Evolutionary conservation across 2,888 invertebrate genomes (phyloP).

Genomic region (Notocelia uddmanniana): DNA sequence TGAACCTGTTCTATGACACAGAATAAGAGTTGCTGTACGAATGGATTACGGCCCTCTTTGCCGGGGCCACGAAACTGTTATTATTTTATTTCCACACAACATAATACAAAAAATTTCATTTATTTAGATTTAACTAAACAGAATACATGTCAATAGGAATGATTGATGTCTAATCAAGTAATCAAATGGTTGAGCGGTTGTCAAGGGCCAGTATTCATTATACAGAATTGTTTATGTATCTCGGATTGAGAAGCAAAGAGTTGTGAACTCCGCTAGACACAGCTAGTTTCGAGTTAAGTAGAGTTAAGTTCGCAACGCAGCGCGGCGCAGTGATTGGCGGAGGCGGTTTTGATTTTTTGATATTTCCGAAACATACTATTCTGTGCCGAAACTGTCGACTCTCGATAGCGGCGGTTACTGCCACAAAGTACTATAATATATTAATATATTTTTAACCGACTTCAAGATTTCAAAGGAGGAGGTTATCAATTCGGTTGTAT

Average conservation of each 20-base stretch:
- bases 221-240: not conserved
- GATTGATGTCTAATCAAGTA: slow-evolving; percentile 1
- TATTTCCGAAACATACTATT: no score
- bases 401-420: no score
- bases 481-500: no score
- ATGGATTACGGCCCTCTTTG: not conserved
- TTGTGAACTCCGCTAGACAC: not conserved
- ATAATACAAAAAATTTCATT: slow-evolving; percentile 4
- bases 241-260: not conserved
- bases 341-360: no score
- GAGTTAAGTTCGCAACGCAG: no score
- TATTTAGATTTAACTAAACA: not conserved
- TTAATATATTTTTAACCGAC: no score
- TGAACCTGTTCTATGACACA: not conserved
- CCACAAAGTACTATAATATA: no score
- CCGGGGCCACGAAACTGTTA: not conserved
- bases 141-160: not conserved
- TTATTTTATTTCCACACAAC: not conserved
- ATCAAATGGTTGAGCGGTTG: not conserved
- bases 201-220: not conserved
- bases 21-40: no score
- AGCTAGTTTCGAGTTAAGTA: no score
- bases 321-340: no score
- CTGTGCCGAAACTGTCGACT: no score
- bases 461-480: no score